These are phyloP conservation scores for Rhynchomys soricoides DNA, from an alignment of 2,113 vertebrate species.

Conservation along the genomic window DNA sequence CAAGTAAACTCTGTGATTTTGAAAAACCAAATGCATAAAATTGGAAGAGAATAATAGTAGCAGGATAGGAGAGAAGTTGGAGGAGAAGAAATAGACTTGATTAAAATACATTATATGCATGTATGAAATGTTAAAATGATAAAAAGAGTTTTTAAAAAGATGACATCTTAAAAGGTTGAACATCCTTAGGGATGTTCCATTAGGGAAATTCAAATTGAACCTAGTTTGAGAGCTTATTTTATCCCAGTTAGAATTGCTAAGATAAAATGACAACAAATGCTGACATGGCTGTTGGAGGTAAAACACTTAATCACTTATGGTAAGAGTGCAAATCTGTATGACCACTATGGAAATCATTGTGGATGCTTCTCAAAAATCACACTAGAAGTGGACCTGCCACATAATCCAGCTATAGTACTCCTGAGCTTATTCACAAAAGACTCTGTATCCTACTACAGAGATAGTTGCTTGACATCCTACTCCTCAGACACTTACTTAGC, in stretches of 20 bases:
- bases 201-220: background rate
- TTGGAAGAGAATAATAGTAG: background rate
- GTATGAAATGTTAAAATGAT: background rate
- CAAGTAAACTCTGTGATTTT: background rate
- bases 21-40: background rate
- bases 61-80: background rate
- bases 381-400: background rate
- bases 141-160: background rate
- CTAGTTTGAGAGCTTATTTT: background rate
- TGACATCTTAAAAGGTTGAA: background rate
- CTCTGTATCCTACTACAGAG: background rate
- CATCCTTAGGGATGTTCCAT: background rate
- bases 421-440: background rate
- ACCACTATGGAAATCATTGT: background rate
- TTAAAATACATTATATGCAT: background rate
- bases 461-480: background rate
- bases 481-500: background rate
- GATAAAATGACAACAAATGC: background rate
- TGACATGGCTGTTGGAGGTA: background rate
- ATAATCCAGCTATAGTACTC: background rate
- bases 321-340: background rate
- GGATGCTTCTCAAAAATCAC: background rate
- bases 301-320: background rate
- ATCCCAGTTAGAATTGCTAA: background rate
- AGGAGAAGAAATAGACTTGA: background rate